phyloP scores from a whole-genome alignment of 2,888 invertebrate genomes.

The Lasius platythorax region DNA sequence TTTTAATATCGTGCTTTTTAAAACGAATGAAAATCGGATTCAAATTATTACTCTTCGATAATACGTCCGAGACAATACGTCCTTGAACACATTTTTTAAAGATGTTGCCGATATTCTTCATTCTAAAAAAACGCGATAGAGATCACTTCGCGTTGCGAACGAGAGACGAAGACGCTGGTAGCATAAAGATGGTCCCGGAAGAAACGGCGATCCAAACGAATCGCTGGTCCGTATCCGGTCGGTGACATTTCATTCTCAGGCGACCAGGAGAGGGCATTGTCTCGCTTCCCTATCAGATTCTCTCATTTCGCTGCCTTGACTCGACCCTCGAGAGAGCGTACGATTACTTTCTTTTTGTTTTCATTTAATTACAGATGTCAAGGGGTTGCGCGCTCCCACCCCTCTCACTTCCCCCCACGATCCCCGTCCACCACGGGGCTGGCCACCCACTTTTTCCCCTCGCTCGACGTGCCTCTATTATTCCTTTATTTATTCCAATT shows the following conservation, averaged over 20 bases:
- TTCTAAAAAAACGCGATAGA: conserved; percentile 28
- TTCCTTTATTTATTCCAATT: conserved; percentile 86
- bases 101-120: background rate
- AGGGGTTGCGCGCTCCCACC: conserved; percentile 81
- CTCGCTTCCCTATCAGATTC: conserved; percentile 84
- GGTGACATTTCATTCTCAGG: conserved; percentile 84
- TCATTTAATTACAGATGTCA: conserved; percentile 86
- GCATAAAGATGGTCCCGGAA: conserved; percentile 75
- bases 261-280: conserved; percentile 81
- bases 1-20: background rate
- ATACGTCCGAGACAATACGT: background rate
- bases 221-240: conserved; percentile 80
- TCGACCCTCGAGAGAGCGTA: conserved; percentile 82
- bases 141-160: background rate
- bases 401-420: conserved; percentile 13
- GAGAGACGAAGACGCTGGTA: conserved; percentile 45
- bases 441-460: conserved; percentile 69
- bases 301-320: conserved; percentile 83
- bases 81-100: background rate
- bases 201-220: conserved; percentile 79
- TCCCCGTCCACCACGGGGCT: conserved; percentile 45
- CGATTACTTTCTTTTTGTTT: conserved; percentile 86
- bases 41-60: background rate
- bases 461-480: conserved; percentile 81
- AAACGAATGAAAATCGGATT: background rate